Conservation (phyloP, 2,113 vertebrate genomes). For the Sardina pilchardus region DNA sequence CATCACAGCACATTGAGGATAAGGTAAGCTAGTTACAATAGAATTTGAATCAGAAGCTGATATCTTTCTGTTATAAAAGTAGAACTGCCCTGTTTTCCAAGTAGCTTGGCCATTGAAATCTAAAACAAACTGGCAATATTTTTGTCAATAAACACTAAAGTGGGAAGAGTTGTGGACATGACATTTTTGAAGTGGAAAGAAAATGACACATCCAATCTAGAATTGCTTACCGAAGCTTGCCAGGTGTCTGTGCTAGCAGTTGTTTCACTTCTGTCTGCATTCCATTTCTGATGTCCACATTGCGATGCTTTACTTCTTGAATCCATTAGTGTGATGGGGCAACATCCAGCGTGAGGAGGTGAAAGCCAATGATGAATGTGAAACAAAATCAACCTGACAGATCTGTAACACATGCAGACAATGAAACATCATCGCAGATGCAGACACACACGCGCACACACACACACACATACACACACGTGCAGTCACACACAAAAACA, state of each 20-base stretch:
- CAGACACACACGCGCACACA: not conserved
- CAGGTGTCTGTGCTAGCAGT: not conserved
- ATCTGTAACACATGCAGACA: not conserved
- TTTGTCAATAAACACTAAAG: not conserved
- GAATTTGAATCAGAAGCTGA: not conserved
- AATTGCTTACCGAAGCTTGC: not conserved
- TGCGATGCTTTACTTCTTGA: not conserved
- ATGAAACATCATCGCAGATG: constrained; percentile 7
- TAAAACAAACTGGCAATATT: not conserved
- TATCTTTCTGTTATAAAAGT: not conserved
- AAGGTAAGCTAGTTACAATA: constrained; percentile 73
- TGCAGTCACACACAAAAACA: not conserved
- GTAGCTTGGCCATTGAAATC: not conserved
- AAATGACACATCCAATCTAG: not conserved
- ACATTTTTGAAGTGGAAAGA: not conserved
- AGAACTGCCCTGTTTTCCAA: not conserved
- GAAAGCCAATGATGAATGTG: not conserved
- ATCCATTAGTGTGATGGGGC: constrained; percentile 9
- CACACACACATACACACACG: constrained; percentile 10
- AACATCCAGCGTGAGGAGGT: constrained; percentile 19
- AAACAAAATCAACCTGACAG: not conserved
- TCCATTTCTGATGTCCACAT: not conserved
- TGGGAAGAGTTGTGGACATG: not conserved
- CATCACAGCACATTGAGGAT: constrained; percentile 73
- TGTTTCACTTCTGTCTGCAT: not conserved